Evolutionary conservation across 1,140 invertebrate species (phyloP).

Genomic region (Mercenaria mercenaria): DNA sequence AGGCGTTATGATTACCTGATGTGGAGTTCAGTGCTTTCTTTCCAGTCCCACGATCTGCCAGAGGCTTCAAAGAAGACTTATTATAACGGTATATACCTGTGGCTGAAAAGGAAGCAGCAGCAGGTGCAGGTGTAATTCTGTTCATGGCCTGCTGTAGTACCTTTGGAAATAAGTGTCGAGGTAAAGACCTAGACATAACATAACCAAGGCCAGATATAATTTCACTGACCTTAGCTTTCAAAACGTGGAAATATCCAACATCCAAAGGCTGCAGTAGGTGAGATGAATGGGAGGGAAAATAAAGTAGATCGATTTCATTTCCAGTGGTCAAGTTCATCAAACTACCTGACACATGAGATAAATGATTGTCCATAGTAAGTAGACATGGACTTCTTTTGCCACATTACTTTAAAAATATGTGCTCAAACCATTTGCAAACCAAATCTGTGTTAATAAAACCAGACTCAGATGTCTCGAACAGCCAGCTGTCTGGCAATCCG

Average conservation of each 20-base stretch:
- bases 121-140: too few species aligned
- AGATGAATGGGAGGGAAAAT: not conserved
- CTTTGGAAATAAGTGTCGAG: not conserved
- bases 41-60: not conserved
- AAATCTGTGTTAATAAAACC: not conserved
- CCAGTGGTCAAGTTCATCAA: not conserved
- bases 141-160: not conserved
- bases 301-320: not conserved
- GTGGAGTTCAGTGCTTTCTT: not conserved
- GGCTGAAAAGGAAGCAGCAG: not conserved
- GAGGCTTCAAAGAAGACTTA: not conserved
- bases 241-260: too few species aligned
- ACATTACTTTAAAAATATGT: not conserved
- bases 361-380: not conserved
- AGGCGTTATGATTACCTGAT: not conserved
- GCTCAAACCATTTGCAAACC: not conserved
- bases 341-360: not conserved
- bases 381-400: not conserved
- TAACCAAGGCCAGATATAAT: too few species aligned
- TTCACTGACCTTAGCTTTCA: too few species aligned
- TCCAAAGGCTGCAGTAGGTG: too few species aligned
- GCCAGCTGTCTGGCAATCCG: too few species aligned
- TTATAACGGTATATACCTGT: not conserved
- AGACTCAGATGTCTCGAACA: too few species aligned
- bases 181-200: too few species aligned